Base-by-base conservation (phyloP, 2,797 vertebrate species). In the Syndactyla subalaris region DNA sequence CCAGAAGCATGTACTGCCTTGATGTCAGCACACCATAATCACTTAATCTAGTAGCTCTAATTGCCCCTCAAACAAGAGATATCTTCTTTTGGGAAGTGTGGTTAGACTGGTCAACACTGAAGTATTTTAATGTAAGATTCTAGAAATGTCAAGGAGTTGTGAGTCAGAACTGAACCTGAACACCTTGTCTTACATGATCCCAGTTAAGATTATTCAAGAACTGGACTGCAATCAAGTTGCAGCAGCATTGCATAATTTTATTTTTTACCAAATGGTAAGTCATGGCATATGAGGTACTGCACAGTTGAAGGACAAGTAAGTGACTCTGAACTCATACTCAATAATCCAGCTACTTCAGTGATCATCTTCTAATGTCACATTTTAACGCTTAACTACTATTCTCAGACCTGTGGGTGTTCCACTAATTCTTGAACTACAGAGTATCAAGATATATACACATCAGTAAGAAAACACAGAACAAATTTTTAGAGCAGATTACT, bases 1-100 rank as follows among this genome's bases (percentile, higher is more conserved):
- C 48, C 45, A 79, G 55, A 88, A 29, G 20, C 48, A 57, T 1
- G 2, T 59, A 48, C 39, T 63, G 39, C 34, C 21, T 23, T 73
- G 52, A 52, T 2, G 1, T 68, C 48, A 87, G 82, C 48, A 71
- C 26, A 63, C 7, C 48, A 34, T 27, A 76, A 76, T 63, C 30
- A 73, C 61, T 85, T 83, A 74, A 80, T 22, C 12, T 52, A 85
- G 85, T 12, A 52, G 65, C 38, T 91, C 63, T 74, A 85, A 77
- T 11, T 57, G 30, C 32, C 52, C 65, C 73, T 83, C 68, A 76
- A 71, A 51, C n/a, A 89, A 52, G 12, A 72, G 32, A 41, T 49
- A 24, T 46, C 9, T 10, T 77, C 61, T 83, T 87, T 29, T 23
- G 49, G 41, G 46, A 91, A 75, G 16, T 24, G 21, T 2, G 3